Evolutionary conservation across 2,113 vertebrate genomes (phyloP), one percentile per base, ranked within the genome.

Genomic region (Phoenicopterus ruber): DNA sequence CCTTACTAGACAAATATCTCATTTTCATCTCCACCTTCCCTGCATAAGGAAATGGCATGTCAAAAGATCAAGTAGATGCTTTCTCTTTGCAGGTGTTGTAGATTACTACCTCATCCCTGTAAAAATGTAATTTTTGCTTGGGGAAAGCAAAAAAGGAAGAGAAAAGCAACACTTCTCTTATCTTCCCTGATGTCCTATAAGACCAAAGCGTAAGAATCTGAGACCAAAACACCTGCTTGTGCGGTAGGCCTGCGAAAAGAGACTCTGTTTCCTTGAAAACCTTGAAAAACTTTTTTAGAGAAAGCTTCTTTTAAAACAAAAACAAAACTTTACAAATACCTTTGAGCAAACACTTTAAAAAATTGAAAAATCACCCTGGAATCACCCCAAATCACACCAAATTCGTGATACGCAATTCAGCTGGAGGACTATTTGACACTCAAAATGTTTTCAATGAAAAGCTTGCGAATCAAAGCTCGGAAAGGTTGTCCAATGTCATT

Each of bases 101-200:
- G 88, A 83, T 94, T 90, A 93, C 86, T 93, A 66, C 77, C 78
- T 97, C 90, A 95, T 91, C 29, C 82, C 26, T 11, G 18, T 92
- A 92, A 95, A 97, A 93, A 63, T 22, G 87, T 95, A 85, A 76
- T 69, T 94, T 97, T 91, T 92, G 46, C 83, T 92, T 81, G 36
- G 88, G 94, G 95, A 96, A 82, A 90, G 67, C 31, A 89, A 57
- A 61, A 76, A 81, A 85, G 34, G 70, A 94, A 95, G 78, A 91
- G 82, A 94, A 96, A 91, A 86, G 73, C 89, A 96, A 44, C 57
- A 78, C 66, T 95, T 86, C 47, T 90, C 66, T 74, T 92, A 62
- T 87, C 91, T 97, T 94, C 94, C 90, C 81, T 81, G 15, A 87
- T 69, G 90, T 82, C 69, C 86, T 82, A 11, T 96, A 88, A 94